Percentiles rank a stretch among this genome's conserved stretches.
phyloP scores from a whole-genome alignment of 2,888 invertebrate genomes.

The Drosophila emarginata region DNA sequence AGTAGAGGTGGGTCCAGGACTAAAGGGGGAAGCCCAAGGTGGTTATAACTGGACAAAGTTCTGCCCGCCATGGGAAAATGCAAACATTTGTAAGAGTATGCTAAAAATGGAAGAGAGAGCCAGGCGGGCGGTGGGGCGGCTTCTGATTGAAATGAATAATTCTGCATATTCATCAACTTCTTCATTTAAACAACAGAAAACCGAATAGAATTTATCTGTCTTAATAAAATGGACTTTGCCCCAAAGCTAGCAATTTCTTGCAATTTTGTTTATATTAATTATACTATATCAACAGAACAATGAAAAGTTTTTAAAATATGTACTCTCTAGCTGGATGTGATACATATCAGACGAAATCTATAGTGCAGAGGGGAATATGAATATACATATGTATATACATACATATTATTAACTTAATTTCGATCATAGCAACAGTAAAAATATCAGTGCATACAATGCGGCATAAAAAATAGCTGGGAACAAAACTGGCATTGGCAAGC shows the following conservation, averaged over 20 bases:
- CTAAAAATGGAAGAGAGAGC: background rate
- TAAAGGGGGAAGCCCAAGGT: conserved; percentile 7
- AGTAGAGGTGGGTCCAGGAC: conserved; percentile 6
- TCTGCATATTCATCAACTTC: conserved; percentile 10
- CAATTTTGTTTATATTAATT: too few relatives aligned
- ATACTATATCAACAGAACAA: too few relatives aligned
- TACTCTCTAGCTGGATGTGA: too few relatives aligned
- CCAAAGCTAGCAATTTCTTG: background rate
- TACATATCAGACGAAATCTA: background rate
- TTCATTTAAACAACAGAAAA: conserved; percentile 11
- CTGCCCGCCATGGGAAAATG: background rate
- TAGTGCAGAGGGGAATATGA: background rate
- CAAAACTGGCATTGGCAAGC: conserved; percentile 10
- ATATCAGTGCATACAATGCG: background rate
- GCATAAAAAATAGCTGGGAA: background rate
- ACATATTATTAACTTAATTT: background rate
- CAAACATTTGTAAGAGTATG: background rate
- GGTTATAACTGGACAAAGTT: conserved; percentile 14
- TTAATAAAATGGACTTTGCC: background rate
- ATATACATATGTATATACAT: background rate
- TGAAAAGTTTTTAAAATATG: too few relatives aligned
- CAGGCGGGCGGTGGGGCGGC: too few relatives aligned
- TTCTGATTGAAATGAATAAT: background rate
- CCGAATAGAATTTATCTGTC: background rate
- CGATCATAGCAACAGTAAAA: background rate